Percentiles rank a stretch among this genome's conserved stretches.
Conservation (phyloP, 2,888 invertebrate species). For the Cryptus armator region DNA sequence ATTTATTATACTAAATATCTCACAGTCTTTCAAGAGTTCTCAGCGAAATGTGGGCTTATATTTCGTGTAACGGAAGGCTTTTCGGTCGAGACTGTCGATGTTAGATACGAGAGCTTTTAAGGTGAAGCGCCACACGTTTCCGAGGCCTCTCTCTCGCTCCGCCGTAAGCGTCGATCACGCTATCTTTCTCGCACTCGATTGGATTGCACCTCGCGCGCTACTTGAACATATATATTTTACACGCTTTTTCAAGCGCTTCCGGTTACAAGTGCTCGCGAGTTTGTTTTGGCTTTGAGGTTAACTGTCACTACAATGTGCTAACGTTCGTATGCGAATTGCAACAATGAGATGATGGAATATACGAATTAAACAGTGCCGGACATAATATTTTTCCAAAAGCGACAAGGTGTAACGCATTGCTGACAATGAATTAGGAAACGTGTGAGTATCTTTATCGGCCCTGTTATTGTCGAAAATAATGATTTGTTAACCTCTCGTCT, state of each 20-base stretch:
- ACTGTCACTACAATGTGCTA: not conserved
- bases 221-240: no score
- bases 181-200: no score
- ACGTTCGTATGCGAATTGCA: not conserved
- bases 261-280: not conserved
- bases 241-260: not conserved
- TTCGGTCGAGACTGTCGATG: no score
- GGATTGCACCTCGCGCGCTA: no score
- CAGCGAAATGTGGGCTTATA: not conserved
- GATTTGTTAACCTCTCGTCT: slow-evolving; percentile 7
- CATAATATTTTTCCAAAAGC: not conserved
- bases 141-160: no score
- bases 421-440: not conserved
- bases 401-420: not conserved
- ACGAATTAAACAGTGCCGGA: not conserved
- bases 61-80: not conserved
- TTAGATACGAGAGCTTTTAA: no score
- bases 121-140: no score
- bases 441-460: not conserved
- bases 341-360: not conserved
- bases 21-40: no score
- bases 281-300: slow-evolving; percentile 48
- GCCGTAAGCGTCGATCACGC: no score
- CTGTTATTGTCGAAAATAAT: not conserved
- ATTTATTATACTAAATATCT: no score